These are phyloP conservation scores for Catharus bicknelli DNA, from an alignment of 2,113 vertebrate genomes.

Conservation along the genomic window DNA sequence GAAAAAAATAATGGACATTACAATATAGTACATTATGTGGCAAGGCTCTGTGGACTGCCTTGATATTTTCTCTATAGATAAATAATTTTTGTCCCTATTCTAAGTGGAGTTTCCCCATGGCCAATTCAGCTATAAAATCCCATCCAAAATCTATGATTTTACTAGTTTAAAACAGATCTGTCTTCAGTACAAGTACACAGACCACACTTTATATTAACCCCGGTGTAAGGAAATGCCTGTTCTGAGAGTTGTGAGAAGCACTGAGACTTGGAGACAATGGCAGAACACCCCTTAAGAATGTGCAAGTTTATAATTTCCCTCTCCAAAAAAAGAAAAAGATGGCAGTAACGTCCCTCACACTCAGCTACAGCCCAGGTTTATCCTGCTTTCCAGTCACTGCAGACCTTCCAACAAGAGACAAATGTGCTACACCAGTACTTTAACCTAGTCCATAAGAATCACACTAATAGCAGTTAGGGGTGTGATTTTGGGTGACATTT, in stretches of 20 bases:
- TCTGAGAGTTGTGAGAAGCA: background rate
- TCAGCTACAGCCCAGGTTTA: background rate
- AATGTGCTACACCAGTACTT: background rate
- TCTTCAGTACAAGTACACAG: background rate
- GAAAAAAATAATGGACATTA: background rate
- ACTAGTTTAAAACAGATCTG: background rate
- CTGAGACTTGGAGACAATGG: background rate
- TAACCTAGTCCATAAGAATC: background rate
- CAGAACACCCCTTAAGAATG: background rate
- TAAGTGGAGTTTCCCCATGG: background rate
- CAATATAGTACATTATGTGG: background rate
- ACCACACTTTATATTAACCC: background rate
- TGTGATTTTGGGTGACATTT: background rate
- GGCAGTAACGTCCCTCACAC: background rate
- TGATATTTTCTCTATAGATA: background rate
- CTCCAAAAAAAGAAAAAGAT: background rate
- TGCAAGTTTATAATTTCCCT: background rate
- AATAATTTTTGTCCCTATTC: background rate
- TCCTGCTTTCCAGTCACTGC: background rate
- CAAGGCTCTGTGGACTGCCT: background rate
- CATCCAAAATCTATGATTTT: background rate
- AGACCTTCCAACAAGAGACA: background rate
- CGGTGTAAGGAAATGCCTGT: background rate
- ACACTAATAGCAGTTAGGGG: background rate
- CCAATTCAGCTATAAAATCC: background rate